These are phyloP conservation scores for Aulostomus chinensis DNA, from an alignment of 2,797 vertebrate species.

Conservation along the genomic window DNA sequence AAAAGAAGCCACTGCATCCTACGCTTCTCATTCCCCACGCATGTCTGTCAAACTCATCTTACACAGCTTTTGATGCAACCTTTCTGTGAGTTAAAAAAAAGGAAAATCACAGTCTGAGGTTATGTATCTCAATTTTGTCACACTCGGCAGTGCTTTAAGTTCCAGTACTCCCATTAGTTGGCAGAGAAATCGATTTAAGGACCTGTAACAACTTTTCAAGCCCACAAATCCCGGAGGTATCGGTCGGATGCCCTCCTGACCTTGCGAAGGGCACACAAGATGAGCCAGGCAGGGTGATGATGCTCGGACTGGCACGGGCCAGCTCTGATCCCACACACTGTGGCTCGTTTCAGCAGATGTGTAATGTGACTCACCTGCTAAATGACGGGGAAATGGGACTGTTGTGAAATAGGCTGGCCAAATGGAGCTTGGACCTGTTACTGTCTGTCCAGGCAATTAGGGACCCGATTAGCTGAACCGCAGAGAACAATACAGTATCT, in stretches of 20 bases:
- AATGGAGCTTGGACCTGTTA: slow-evolving; percentile 67
- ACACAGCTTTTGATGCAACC: no score
- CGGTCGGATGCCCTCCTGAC: slow-evolving; percentile 5
- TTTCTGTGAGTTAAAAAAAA: no score
- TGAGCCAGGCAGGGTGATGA: slow-evolving; percentile 26
- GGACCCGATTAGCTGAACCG: slow-evolving; percentile 50
- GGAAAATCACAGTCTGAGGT: no score
- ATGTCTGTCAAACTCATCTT: not conserved
- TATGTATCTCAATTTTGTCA: no score
- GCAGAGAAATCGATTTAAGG: not conserved
- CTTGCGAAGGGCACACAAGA: slow-evolving; percentile 20
- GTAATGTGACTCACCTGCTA: slow-evolving; percentile 72
- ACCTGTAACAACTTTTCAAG: not conserved
- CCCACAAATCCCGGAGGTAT: not conserved
- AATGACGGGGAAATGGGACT: slow-evolving; percentile 66
- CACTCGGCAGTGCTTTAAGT: no score
- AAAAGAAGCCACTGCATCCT: no score
- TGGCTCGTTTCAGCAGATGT: slow-evolving; percentile 69
- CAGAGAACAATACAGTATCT: slow-evolving; percentile 41
- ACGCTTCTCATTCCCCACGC: not conserved
- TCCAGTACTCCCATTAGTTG: not conserved
- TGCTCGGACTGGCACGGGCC: not conserved
- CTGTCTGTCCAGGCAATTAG: slow-evolving; percentile 67
- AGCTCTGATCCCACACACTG: slow-evolving; percentile 19
- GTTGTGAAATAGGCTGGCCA: slow-evolving; percentile 73